These are phyloP conservation scores for Leucosticte australis DNA, from an alignment of 2,113 vertebrate genomes.

Conservation along the genomic window DNA sequence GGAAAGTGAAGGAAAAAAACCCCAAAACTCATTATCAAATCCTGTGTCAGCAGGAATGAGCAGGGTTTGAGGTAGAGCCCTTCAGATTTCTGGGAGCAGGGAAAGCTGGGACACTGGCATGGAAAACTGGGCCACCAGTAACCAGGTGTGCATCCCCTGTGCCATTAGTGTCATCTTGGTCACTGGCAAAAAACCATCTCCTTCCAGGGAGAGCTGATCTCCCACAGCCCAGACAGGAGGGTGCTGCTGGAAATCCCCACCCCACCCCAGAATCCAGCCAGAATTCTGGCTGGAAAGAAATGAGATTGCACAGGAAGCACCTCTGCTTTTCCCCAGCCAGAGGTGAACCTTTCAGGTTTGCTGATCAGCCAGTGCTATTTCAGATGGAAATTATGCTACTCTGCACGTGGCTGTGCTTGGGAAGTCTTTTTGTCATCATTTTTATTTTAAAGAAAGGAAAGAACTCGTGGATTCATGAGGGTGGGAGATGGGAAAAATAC, in stretches of 20 bases:
- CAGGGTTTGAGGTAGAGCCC: background rate
- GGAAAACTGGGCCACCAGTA: background rate
- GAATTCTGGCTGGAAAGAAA: background rate
- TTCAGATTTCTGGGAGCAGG: background rate
- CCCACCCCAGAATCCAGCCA: too few relatives aligned
- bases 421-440: background rate
- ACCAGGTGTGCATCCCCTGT: rapidly evolving
- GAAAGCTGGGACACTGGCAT: background rate
- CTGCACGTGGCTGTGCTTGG: background rate
- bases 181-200: background rate
- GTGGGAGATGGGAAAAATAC: background rate
- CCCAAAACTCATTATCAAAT: background rate
- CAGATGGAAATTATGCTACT: background rate
- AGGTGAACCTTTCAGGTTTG: background rate
- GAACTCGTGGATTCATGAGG: background rate
- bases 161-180: background rate
- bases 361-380: background rate
- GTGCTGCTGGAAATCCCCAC: background rate
- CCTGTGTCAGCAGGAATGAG: background rate
- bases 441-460: background rate
- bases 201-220: background rate
- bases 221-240: background rate
- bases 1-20: background rate
- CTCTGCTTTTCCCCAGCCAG: background rate
- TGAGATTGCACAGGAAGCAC: background rate